A percentile compares a stretch with the other conserved stretches of the same genome.
These are phyloP conservation scores for Seriola aureovittata DNA, from an alignment of 2,113 vertebrate species.

Conservation along the genomic window DNA sequence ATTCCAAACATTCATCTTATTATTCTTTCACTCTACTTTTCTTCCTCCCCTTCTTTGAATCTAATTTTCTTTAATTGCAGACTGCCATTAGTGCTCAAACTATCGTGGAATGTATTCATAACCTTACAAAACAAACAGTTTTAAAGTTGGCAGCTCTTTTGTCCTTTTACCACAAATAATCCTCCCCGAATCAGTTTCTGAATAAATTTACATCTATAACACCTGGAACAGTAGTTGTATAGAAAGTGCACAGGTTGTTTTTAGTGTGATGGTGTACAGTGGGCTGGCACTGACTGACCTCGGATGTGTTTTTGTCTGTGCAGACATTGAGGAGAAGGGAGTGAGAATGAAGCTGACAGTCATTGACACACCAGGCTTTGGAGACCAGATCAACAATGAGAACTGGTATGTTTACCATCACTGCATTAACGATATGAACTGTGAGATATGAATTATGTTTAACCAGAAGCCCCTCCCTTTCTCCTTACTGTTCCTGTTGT, in stretches of 20 bases:
- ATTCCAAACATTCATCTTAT: neutral
- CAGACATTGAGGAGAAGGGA: conserved; percentile 98
- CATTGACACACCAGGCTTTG: conserved; percentile 97
- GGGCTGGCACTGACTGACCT: neutral
- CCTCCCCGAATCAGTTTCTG: neutral
- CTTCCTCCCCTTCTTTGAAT: neutral
- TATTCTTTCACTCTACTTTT: neutral
- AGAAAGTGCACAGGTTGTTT: neutral
- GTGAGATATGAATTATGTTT: neutral
- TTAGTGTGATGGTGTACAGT: neutral
- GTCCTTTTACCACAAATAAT: neutral
- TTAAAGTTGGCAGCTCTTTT: neutral
- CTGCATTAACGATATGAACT: neutral
- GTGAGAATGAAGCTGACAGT: conserved; percentile 98
- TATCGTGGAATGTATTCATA: neutral
- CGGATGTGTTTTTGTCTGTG: conserved; percentile 29
- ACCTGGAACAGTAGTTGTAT: neutral
- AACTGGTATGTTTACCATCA: conserved; percentile 89
- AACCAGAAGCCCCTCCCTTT: neutral
- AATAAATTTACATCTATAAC: neutral
- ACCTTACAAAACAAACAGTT: neutral
- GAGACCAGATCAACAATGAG: conserved; percentile 99
- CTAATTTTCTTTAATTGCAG: neutral
- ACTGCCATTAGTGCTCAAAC: neutral
- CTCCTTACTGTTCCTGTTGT: neutral